A percentile compares a stretch with the other conserved stretches of the same genome.
phyloP scores from a whole-genome alignment of 2,113 vertebrate genomes.

The Procavia capensis region DNA sequence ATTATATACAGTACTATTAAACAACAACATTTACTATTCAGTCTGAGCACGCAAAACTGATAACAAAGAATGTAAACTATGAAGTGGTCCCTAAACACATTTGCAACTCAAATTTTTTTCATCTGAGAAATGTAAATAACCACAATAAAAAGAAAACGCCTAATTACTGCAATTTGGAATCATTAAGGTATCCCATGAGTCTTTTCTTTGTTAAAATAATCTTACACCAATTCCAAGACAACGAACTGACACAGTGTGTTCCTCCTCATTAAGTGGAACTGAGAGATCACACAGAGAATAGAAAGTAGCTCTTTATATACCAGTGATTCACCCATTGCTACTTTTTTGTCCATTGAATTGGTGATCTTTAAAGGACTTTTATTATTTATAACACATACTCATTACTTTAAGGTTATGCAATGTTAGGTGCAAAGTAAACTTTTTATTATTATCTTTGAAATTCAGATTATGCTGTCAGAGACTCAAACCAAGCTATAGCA shows the following conservation, averaged over 20 bases:
- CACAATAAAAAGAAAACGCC: background rate
- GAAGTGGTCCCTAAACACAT: background rate
- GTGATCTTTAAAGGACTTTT: slow-evolving; percentile 14
- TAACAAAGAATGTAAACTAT: slow-evolving; percentile 28
- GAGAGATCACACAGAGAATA: slow-evolving; percentile 34
- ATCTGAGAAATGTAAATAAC: slow-evolving; percentile 44
- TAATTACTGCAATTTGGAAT: slow-evolving; percentile 16
- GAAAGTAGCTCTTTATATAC: slow-evolving; percentile 24
- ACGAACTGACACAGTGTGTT: background rate
- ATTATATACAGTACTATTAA: slow-evolving; percentile 12
- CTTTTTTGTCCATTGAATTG: background rate
- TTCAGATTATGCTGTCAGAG: background rate
- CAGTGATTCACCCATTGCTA: background rate
- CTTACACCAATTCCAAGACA: slow-evolving; percentile 58
- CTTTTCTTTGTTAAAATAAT: slow-evolving; percentile 12
- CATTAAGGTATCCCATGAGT: slow-evolving; percentile 1
- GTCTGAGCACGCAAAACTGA: background rate
- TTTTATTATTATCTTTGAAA: slow-evolving; percentile 46
- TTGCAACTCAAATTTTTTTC: slow-evolving; percentile 3
- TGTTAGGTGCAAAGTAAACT: slow-evolving; percentile 34
- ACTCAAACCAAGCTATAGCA: background rate
- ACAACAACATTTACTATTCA: slow-evolving; percentile 15
- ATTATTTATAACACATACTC: background rate
- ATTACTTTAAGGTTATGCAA: slow-evolving; percentile 45
- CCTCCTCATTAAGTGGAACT: background rate